Base-by-base conservation (phyloP, 2,113 vertebrate species). In the Terrapene triunguis region DNA sequence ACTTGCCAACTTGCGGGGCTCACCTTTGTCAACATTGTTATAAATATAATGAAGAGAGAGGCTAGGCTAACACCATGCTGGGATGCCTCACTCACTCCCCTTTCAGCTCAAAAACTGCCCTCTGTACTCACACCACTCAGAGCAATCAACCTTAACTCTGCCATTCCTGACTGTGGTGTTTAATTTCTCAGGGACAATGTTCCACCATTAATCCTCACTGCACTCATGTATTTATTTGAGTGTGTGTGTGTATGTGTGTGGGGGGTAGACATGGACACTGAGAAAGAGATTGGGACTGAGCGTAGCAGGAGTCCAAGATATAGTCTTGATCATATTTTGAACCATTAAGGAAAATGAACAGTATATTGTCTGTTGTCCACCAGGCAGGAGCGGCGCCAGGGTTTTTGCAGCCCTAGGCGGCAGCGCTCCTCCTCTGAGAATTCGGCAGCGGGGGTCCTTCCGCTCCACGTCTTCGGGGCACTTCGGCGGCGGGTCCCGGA, bases 51-150 rank as follows among this genome's bases (percentile, higher is more conserved):
- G 85, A 88, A 51, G 55, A 17, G 69, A 78, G 42, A 42, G 19
- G 12, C 38, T 25, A 42, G 19, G 24, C 22, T 25, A 44, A 24
- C 38, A 82, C 51, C 84, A 79, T 94, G 85, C 62, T 84, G 51
- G 0, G 10, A 90, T 91, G 96, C 83, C 80, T 86, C 83, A 35
- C 69, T 90, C 32, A 57, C 76, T 47, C 25, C 5, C 0, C 35
- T 13, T 53, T 83, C 80, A 80, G 69, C 80, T 93, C 90, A 88
- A 78, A 95, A 96, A 78, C 85, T 95, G 47, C 62, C 83, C 85
- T 94, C 87, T 93, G 62, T 94, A 21, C 35, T 69, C 38, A 21
- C 35, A 69, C 92, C 69, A 76, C 89, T 51, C 38, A 24, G 24
- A 44, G 42, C 22, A 90, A 87, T 88, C 19, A 24, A n/a, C 76